Evolutionary conservation across 30 jellyfish, hydroid and myxozoan species (phyloP).

Genomic region (Hydractinia echinata): DNA sequence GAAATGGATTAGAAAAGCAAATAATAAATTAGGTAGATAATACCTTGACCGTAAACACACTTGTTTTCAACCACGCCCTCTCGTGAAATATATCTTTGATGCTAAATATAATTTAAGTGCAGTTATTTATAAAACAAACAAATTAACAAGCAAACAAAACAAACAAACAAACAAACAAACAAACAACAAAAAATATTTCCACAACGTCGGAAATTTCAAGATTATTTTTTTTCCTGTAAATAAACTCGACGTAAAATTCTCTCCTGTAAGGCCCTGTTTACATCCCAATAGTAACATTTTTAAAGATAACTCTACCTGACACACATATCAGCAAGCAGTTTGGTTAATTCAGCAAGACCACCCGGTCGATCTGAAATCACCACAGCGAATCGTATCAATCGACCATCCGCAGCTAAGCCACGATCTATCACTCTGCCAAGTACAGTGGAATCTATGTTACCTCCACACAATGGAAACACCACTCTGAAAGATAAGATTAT

Average conservation of each 20-base stretch:
- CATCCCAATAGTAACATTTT: not conserved
- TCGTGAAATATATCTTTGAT: constrained; percentile 93
- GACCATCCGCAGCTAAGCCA: constrained; percentile 98
- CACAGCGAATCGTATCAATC: constrained; percentile 79
- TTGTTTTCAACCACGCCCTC: constrained; percentile 95
- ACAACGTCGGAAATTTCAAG: not conserved
- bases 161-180: not conserved
- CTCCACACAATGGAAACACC: constrained; percentile 96
- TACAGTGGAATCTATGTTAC: constrained; percentile 95
- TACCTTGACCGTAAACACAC: constrained; percentile 84
- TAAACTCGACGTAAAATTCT: not conserved
- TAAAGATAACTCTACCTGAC: constrained; percentile 61
- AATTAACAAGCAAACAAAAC: too few species aligned
- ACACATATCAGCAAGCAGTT: constrained; percentile 63
- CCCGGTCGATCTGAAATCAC: constrained; percentile 96
- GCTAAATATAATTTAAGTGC: constrained; percentile 36
- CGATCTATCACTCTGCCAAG: constrained; percentile 99
- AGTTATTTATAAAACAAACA: too few species aligned
- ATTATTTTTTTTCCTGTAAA: not conserved
- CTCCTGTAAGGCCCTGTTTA: not conserved
- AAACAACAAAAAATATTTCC: not conserved
- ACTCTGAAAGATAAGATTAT: constrained; percentile 45
- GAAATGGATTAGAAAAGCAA: too few species aligned
- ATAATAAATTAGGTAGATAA: not conserved
- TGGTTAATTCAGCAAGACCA: constrained; percentile 88